Base-by-base conservation (phyloP, 2,888 invertebrate genomes). In the Acanthococcus lagerstroemiae region DNA sequence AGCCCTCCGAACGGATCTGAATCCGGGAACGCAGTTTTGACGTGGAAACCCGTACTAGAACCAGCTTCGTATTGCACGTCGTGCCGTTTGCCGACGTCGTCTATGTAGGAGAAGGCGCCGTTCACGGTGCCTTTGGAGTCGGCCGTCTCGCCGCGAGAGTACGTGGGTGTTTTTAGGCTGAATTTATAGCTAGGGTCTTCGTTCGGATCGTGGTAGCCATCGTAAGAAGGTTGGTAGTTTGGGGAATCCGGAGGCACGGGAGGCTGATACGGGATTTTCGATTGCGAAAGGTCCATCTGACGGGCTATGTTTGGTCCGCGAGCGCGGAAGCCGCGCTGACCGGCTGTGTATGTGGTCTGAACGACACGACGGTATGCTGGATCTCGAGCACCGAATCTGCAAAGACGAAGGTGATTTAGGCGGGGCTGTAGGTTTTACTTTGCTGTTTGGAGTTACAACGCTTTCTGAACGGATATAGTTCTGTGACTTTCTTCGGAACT, bases 171-270 rank as follows among this genome's bases (percentile, higher is more conserved):
- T 71, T 83, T 82, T 71, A 84, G 84, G 63, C 80, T 83, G 73
- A 83, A 88, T 65, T 81, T 81, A 74, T 88, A 88, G 70, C 86
- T 85, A 1, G 87, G 87, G 76, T 87, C 87, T 73, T 88, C 87
- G 70, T 80, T 86, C 15, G 87, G 87, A 75, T 88, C 88, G 71
- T 83, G 84, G 72, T 84, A 83, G 0, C 86, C 86, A 74, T 87
- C 86, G 71, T 86, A 86, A 65, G 82, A 81, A 70, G 81, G 84
- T 9, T 72, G 71, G 70, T 74, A 74, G 61, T 72, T 69, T 1
- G 74, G 73, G 0, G 73, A 73, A 61, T 72, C 70, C 3, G 70
- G 72, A 5, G 71, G 67, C 4, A 73, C 70, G 7, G 73, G 73
- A 6, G 73, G 73, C n/a, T 69, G 70, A 66, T 73, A 73, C 1